Percentiles rank a stretch among this genome's conserved stretches.
Conservation (phyloP, 2,888 invertebrate genomes). For the Drosophila leonis region DNA sequence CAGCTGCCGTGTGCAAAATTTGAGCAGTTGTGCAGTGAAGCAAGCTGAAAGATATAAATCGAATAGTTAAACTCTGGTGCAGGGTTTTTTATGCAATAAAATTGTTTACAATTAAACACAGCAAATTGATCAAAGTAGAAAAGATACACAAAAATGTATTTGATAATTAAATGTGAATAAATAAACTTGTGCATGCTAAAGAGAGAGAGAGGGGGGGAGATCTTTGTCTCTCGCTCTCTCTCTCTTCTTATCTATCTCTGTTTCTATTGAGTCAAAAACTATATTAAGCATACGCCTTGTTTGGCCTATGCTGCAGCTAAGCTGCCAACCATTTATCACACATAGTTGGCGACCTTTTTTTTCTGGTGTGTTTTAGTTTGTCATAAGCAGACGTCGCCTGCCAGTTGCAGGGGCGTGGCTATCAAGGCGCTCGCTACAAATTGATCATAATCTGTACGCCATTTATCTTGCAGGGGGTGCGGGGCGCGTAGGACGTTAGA, state of each 20-base stretch:
- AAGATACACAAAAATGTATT: too few species aligned
- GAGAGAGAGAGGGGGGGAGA: too few species aligned
- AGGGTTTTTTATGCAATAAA: too few species aligned
- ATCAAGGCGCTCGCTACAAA: constrained; percentile 71
- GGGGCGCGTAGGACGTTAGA: constrained; percentile 46
- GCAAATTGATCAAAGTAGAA: too few species aligned
- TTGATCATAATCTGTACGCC: constrained; percentile 79
- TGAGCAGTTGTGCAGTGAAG: not conserved
- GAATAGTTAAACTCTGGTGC: not conserved
- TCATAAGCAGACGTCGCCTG: constrained; percentile 73
- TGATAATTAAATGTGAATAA: too few species aligned
- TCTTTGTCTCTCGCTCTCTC: not conserved
- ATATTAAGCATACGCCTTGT: constrained; percentile 33
- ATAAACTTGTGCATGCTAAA: too few species aligned
- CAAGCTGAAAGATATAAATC: not conserved
- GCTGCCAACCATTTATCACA: constrained; percentile 51
- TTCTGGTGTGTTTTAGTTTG: constrained; percentile 62
- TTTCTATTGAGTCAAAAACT: constrained; percentile 1
- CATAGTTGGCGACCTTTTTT: constrained; percentile 56
- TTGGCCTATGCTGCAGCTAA: constrained; percentile 38
- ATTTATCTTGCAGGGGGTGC: constrained; percentile 63
- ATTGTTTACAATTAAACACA: too few species aligned
- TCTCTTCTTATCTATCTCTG: not conserved
- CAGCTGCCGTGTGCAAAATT: constrained; percentile 1
- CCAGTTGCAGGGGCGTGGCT: constrained; percentile 66